Conservation (phyloP, 2,113 vertebrate genomes). For the Anolis carolinensis region DNA sequence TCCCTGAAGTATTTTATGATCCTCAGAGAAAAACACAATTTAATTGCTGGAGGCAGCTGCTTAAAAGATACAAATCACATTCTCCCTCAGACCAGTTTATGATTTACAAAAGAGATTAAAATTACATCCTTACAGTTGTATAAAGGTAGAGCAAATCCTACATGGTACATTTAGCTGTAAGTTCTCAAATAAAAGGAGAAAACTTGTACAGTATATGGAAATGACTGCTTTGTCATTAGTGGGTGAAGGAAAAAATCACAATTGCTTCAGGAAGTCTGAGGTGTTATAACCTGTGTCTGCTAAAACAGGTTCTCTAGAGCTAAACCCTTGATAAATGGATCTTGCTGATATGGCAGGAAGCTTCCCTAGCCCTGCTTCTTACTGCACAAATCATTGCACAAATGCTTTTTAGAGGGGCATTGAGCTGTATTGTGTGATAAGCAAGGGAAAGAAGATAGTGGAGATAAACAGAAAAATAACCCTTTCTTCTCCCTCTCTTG, state of each 20-base stretch:
- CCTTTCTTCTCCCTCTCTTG: no score
- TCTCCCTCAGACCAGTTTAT: conserved; percentile 21
- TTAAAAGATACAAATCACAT: conserved; percentile 32
- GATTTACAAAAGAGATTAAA: conserved; percentile 33
- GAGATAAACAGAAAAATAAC: no score
- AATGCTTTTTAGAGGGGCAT: no score
- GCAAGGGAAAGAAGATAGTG: no score
- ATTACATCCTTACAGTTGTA: not conserved
- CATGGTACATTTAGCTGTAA: not conserved
- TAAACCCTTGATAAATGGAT: no score
- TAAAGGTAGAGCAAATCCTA: conserved; percentile 19
- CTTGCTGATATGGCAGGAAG: no score
- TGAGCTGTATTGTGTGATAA: no score
- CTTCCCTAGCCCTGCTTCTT: no score
- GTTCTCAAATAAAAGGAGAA: not conserved
- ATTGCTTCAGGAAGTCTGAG: not conserved
- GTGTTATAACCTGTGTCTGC: no score
- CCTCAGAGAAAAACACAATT: conserved; percentile 2
- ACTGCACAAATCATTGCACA: no score
- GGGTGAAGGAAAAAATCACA: not conserved
- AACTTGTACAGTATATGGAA: not conserved
- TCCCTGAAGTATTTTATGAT: conserved; percentile 19
- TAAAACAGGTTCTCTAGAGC: no score
- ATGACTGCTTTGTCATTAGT: not conserved
- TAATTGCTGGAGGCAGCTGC: conserved; percentile 27